Evolutionary conservation across 1,140 invertebrate species (phyloP).

Genomic region (Formica exsecta): DNA sequence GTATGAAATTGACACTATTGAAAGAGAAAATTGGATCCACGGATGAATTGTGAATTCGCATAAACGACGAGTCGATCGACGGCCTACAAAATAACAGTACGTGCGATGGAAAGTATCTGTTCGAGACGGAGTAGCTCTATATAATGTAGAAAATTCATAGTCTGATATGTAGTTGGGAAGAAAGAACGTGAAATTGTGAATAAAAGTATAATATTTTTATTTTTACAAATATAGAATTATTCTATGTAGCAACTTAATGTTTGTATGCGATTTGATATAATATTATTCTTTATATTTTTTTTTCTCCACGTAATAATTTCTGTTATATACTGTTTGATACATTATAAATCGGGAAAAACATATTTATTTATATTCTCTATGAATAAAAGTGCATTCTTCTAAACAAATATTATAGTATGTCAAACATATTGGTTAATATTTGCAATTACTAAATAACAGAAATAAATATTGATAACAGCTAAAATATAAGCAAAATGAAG

Average conservation of each 20-base stretch:
- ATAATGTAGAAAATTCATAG: conserved; percentile 38
- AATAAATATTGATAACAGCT: not conserved
- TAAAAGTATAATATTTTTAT: not conserved
- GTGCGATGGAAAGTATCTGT: conserved; percentile 32
- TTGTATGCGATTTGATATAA: not conserved
- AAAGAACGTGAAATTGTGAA: not conserved
- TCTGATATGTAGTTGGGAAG: not conserved
- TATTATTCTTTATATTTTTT: not conserved
- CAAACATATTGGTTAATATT: not conserved
- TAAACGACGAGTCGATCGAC: conserved; percentile 52
- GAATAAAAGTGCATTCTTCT: not conserved
- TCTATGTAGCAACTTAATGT: too few species aligned
- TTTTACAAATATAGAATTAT: not conserved
- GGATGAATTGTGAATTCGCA: conserved; percentile 46
- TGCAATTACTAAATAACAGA: not conserved
- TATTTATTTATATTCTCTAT: not conserved
- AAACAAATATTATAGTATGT: not conserved
- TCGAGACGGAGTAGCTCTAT: conserved; percentile 2
- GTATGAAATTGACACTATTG: conserved; percentile 57
- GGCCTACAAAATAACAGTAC: conserved; percentile 19
- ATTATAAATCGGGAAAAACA: not conserved
- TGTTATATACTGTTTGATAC: not conserved
- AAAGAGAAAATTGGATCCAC: conserved; percentile 47
- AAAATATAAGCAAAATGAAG: not conserved
- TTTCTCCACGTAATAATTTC: not conserved